Base-by-base conservation (phyloP, 2,797 vertebrate species). In the Xiphophorus birchmanni region DNA sequence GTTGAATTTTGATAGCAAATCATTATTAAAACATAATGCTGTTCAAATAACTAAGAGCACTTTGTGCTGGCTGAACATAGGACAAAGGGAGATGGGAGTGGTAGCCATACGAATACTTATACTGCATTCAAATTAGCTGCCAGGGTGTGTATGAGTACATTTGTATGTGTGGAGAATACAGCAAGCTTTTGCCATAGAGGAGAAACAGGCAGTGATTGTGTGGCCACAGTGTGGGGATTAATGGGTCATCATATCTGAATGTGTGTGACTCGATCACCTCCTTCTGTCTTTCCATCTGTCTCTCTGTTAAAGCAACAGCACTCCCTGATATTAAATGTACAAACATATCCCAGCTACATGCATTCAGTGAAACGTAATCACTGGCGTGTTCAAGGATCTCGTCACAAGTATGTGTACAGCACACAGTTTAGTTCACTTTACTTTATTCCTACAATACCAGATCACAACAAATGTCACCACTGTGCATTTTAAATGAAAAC, bases 51-150 rank as follows among this genome's bases (percentile, higher is more conserved):
- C 73, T 79, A 18, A 15, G 50, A 65, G 72, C 81, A 58, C 72
- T 26, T 18, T 26, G 73, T 69, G 29, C 50, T 63, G 73, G 69
- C 73, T 78, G 67, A 82, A 65, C 84, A 84, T 83, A 76, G 78
- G 69, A 73, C 84, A 85, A 84, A 76, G 77, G 69, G 83, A 63
- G 78, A 83, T 78, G 81, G 79, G 82, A 90, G 81, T 85, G 82
- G 42, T 80, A 77, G n/a, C 88, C 81, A 83, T 86, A 87, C 89
- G 86, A 78, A 45, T 85, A 78, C 89, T 86, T 78, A n/a, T 44
- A 54, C 81, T 86, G 88, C 86, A 90, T 89, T 90, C 75, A 90
- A 86, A 93, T 91, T 77, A 84, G 87, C 80, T 86, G 65, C 26
- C 52, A 63, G 56, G 73, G 52, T 82, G 50, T 85, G 79, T 85